phyloP scores from a whole-genome alignment of 2,888 invertebrate species.

The Drosophila sordidapex region DNA sequence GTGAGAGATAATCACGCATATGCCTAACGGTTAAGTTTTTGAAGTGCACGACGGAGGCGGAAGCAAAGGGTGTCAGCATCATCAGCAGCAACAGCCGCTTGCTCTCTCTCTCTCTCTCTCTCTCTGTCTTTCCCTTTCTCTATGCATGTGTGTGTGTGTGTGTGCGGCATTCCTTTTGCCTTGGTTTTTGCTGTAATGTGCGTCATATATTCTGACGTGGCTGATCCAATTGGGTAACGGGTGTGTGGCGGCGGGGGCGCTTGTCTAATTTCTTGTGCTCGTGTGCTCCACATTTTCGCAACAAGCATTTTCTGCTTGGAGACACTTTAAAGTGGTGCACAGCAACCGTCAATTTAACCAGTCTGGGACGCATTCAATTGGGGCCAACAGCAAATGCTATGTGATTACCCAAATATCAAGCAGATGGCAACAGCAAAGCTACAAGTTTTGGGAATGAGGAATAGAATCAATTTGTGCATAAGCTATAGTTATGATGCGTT shows the following conservation, averaged over 20 bases:
- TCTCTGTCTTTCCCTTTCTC: not conserved
- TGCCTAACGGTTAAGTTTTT: slow-evolving; percentile 80
- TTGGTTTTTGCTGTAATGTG: slow-evolving; percentile 60
- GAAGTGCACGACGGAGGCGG: slow-evolving; percentile 61
- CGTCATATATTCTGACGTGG: slow-evolving; percentile 32
- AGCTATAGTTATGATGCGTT: not conserved
- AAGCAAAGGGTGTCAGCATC: slow-evolving; percentile 67
- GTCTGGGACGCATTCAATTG: slow-evolving; percentile 4
- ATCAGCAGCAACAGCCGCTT: slow-evolving; percentile 41
- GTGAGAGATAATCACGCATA: slow-evolving; percentile 77
- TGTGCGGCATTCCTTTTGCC: slow-evolving; percentile 22
- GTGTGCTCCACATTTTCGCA: slow-evolving; percentile 50
- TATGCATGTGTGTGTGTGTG: not conserved
- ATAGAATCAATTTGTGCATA: not conserved
- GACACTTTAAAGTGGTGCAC: slow-evolving; percentile 49
- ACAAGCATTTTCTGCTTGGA: slow-evolving; percentile 48
- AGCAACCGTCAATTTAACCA: slow-evolving; percentile 30
- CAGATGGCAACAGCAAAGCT: not conserved
- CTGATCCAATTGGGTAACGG: slow-evolving; percentile 41
- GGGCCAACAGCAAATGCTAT: slow-evolving; percentile 31
- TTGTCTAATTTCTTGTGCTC: slow-evolving; percentile 62
- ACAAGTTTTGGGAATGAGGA: not conserved
- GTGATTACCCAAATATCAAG: slow-evolving; percentile 40
- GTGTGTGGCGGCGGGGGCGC: not conserved
- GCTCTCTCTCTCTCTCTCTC: too few species aligned